Base-by-base conservation (phyloP, 2,797 vertebrate species). In the Gouania willdenowi region DNA sequence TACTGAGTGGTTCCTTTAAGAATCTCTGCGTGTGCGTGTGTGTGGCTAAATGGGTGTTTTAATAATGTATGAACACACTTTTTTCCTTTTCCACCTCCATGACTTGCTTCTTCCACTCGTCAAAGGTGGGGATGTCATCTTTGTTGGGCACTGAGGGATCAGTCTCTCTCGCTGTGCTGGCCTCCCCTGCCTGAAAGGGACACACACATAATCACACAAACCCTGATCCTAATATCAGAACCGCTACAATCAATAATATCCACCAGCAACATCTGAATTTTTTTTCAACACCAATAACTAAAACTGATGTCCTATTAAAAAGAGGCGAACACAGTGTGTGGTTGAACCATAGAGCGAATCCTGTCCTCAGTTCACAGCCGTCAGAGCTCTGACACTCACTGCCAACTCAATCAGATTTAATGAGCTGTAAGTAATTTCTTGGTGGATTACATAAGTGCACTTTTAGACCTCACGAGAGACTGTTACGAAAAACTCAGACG, bases 31-130 rank as follows among this genome's bases (percentile, higher is more conserved):
- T n/a, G n/a, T 16, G 38, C 1, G 15, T 14, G 13, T 5, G n/a
- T 13, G 47, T 1, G 22, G 25, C 6, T 36, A 8, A 34, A 12
- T 7, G 10, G 11, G 20, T 7, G 11, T 26, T 16, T 41, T 17
- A 21, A 46, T 26, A 6, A 35, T 23, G 5, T 3, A 31, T 40
- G 9, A 21, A 10, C 87, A 88, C 83, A 98, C 97, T 98, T 83
- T 97, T 98, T 81, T 98, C 96, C 76, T 97, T 98, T 77, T 99
- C 96, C 45, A 96, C 95, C 86, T 99, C 94, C 97, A 98, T 93
- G 59, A 98, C 93, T 78, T 98, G 93, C 76, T 99, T 98, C 77
- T 98, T 98, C 97, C 97, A 99, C 73, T 99, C 95, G 55, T 98
- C 95, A 40, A 98, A 99, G 3, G 95, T 97, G 32, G 95, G 97